These are phyloP conservation scores for pig (Sus scrofa) DNA, from an alignment of 2,113 vertebrate species.

Conservation along the genomic window DNA sequence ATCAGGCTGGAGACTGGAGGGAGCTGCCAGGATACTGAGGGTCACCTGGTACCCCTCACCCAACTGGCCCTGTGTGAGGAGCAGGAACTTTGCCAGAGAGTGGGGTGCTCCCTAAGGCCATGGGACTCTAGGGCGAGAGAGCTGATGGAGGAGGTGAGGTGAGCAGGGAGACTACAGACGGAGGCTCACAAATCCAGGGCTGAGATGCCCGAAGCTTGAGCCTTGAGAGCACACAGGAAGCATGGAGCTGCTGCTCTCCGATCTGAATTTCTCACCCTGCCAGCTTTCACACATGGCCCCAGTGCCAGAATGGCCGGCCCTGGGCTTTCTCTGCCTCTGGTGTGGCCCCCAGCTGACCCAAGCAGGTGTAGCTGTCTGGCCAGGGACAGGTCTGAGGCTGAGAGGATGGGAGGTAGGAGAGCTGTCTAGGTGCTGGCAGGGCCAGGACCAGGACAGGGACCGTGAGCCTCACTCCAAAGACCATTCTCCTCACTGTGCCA, in stretches of 20 bases:
- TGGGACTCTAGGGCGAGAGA: neutral
- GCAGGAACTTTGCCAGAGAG: neutral
- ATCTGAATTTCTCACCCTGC: neutral
- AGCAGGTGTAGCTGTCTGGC: neutral
- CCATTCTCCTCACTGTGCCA: neutral
- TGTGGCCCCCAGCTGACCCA: neutral
- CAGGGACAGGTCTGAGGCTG: neutral
- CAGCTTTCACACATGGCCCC: neutral
- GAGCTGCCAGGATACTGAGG: neutral
- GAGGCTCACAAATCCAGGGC: neutral
- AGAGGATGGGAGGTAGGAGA: neutral
- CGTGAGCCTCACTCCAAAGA: neutral
- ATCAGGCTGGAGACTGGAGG: neutral
- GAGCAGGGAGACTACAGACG: neutral
- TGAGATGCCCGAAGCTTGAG: neutral
- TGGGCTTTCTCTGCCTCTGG: neutral
- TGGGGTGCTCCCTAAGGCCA: fast-evolving
- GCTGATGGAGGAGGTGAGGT: neutral
- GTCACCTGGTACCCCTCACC: neutral
- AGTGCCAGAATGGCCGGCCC: neutral
- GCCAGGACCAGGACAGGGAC: neutral
- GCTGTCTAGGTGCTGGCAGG: neutral
- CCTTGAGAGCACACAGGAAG: neutral
- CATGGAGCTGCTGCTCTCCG: neutral
- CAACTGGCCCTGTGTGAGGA: neutral